Evolutionary conservation across 2,888 invertebrate species (phyloP).

Genomic region (Pyrrhia umbra): DNA sequence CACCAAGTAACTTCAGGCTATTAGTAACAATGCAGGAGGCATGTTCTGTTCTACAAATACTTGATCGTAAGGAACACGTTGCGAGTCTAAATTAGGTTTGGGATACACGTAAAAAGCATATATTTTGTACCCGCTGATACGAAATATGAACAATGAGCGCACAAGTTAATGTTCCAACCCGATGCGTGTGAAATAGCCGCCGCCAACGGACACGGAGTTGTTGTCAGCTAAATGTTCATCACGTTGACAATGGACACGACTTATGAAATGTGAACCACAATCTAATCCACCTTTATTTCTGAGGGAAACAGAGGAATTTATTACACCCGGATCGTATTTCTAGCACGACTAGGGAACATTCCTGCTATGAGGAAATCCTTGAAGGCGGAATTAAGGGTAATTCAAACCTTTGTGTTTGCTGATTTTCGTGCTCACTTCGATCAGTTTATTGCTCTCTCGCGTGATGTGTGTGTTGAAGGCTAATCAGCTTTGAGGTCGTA

Average conservation of each 20-base stretch:
- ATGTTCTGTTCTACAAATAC: slow-evolving; percentile 9
- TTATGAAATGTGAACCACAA: slow-evolving; percentile 47
- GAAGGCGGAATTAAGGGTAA: slow-evolving; percentile 46
- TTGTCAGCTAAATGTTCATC: slow-evolving; percentile 51
- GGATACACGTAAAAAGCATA: slow-evolving; percentile 30
- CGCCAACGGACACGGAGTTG: slow-evolving; percentile 33
- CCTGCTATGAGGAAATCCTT: slow-evolving; percentile 47
- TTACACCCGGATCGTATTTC: slow-evolving; percentile 35
- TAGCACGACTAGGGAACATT: slow-evolving; percentile 30
- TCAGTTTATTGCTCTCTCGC: slow-evolving; percentile 54
- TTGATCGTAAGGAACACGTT: slow-evolving; percentile 5
- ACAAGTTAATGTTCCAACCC: slow-evolving; percentile 41
- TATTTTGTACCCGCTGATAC: slow-evolving; percentile 31
- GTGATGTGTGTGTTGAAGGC: slow-evolving; percentile 54
- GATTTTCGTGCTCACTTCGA: slow-evolving; percentile 49
- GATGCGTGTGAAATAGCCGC: slow-evolving; percentile 54
- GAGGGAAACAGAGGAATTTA: slow-evolving; percentile 48
- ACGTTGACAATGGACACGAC: slow-evolving; percentile 53
- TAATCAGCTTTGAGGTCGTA: slow-evolving; percentile 73
- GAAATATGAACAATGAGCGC: slow-evolving; percentile 35
- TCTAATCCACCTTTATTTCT: slow-evolving; percentile 50
- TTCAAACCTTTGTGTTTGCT: slow-evolving; percentile 47
- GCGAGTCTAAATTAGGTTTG: neutral
- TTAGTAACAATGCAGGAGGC: slow-evolving; percentile 21
- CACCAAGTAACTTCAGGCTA: too few relatives aligned